These are phyloP conservation scores for Leptodactylus fuscus DNA, from an alignment of 2,113 vertebrate species.

Conservation along the genomic window DNA sequence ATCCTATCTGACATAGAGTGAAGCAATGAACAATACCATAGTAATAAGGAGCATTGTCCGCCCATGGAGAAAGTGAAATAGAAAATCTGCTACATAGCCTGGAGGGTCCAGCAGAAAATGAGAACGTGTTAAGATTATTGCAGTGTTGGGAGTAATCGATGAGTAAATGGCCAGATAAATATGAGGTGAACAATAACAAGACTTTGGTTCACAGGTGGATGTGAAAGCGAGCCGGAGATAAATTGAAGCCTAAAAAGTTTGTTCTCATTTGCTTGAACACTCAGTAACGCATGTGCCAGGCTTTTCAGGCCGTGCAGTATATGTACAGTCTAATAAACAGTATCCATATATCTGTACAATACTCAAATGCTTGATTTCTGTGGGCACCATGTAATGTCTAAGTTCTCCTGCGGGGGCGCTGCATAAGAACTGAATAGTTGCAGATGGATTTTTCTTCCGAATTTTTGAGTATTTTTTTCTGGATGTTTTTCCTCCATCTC, in stretches of 20 bases:
- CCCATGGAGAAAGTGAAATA: not conserved
- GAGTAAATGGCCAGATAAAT: constrained; percentile 6
- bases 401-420: too few species aligned
- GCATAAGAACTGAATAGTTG: too few species aligned
- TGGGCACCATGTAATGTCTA: too few species aligned
- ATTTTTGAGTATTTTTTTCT: too few species aligned
- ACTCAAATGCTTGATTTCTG: too few species aligned
- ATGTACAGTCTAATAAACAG: not conserved
- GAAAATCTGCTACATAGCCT: not conserved
- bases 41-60: constrained; percentile 3
- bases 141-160: constrained; percentile 29
- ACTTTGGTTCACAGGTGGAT: not conserved
- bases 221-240: not conserved
- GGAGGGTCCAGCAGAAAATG: not conserved
- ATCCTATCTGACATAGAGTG: not conserved
- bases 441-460: too few species aligned
- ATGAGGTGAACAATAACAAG: constrained; percentile 10
- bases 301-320: not conserved
- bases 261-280: too few species aligned
- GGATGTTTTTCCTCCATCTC: too few species aligned
- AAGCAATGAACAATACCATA: not conserved
- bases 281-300: not conserved
- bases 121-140: constrained; percentile 34
- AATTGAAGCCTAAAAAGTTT: not conserved
- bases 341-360: too few species aligned